These are phyloP conservation scores for Bombus cullumanus DNA, from an alignment of 1,140 invertebrate genomes.

Conservation along the genomic window DNA sequence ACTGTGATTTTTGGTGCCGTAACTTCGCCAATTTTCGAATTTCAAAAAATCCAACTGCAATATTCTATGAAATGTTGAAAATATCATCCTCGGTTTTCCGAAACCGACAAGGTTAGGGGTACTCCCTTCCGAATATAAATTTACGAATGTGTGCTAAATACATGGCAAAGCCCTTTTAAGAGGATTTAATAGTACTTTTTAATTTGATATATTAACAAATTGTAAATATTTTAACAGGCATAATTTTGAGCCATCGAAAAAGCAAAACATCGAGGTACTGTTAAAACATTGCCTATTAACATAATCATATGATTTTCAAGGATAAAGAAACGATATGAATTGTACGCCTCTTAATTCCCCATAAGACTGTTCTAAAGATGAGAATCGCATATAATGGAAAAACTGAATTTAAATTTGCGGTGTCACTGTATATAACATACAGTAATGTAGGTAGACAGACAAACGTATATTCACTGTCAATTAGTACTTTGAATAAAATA, in stretches of 20 bases:
- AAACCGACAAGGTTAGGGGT: not conserved
- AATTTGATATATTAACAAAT: constrained; percentile 34
- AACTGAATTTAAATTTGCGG: not conserved
- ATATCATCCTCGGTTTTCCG: not conserved
- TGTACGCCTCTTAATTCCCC: not conserved
- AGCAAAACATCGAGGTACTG: not conserved
- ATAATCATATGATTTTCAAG: constrained; percentile 1
- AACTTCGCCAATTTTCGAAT: not conserved
- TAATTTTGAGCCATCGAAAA: not conserved
- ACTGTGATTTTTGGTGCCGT: no score
- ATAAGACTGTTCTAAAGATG: not conserved
- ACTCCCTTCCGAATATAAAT: not conserved
- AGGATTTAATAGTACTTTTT: not conserved
- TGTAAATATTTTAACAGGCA: not conserved
- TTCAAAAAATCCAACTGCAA: not conserved
- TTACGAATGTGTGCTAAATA: not conserved
- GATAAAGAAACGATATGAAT: not conserved
- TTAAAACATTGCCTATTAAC: not conserved
- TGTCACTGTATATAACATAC: not conserved
- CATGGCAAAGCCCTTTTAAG: not conserved
- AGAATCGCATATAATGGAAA: not conserved
- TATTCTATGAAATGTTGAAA: not conserved
- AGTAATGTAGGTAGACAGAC: constrained; percentile 18
- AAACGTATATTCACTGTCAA: constrained; percentile 40
- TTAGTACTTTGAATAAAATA: constrained; percentile 28